Conservation (phyloP, 2,113 vertebrate species). For the Chamaea fasciata region DNA sequence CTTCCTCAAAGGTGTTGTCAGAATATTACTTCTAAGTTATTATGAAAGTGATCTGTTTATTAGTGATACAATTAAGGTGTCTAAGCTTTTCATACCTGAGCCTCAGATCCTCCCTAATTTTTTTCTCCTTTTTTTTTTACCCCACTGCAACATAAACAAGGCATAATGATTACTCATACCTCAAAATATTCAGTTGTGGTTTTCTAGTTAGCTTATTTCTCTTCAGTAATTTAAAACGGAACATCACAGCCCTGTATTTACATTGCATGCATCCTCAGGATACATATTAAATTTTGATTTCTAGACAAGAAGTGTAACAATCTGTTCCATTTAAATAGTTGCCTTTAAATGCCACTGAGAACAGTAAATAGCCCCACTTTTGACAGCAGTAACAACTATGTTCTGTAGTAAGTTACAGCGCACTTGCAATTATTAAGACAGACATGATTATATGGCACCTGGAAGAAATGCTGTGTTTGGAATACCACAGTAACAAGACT, state of each 20-base stretch:
- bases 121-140: background rate
- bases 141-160: background rate
- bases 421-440: slow-evolving; percentile 27
- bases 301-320: background rate
- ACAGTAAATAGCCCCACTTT: background rate
- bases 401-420: background rate
- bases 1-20: background rate
- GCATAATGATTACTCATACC: background rate
- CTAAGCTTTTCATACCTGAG: background rate
- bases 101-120: background rate
- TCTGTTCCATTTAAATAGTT: background rate
- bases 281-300: background rate
- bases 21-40: background rate
- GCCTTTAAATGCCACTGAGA: background rate
- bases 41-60: background rate
- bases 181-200: background rate
- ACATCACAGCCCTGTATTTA: background rate
- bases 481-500: background rate
- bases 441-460: slow-evolving; percentile 6
- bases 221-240: background rate
- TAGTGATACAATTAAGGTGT: background rate
- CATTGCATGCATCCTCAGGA: background rate
- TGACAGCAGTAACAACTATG: background rate
- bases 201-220: background rate
- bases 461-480: slow-evolving; percentile 15